Evolutionary conservation across 2,797 vertebrate genomes (phyloP).

Genomic region (Toxotes lorentzi): DNA sequence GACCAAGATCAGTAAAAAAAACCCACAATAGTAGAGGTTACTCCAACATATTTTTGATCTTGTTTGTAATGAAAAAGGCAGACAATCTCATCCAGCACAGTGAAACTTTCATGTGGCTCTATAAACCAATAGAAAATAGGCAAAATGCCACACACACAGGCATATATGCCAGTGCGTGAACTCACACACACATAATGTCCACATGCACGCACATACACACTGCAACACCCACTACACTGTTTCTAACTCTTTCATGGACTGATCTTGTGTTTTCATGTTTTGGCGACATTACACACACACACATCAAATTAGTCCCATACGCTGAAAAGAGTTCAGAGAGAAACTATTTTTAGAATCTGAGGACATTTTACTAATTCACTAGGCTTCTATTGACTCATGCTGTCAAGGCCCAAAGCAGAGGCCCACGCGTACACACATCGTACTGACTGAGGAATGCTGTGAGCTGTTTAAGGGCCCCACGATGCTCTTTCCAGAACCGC

Average conservation of each 20-base stretch:
- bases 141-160: constrained; percentile 48
- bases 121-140: constrained; percentile 70
- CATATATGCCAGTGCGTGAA: not conserved
- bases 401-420: constrained; percentile 27
- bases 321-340: constrained; percentile 52
- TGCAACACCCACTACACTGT: constrained; percentile 25
- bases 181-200: not conserved
- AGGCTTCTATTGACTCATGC: constrained; percentile 39
- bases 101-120: constrained; percentile 80
- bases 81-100: constrained; percentile 58
- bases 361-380: constrained; percentile 55
- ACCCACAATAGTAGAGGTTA: constrained; percentile 17
- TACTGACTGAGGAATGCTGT: constrained; percentile 55
- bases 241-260: constrained; percentile 58
- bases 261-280: constrained; percentile 71
- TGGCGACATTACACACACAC: constrained; percentile 46
- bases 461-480: constrained; percentile 52
- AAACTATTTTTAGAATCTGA: constrained; percentile 75
- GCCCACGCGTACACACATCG: constrained; percentile 28
- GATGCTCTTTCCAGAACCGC: constrained; percentile 61
- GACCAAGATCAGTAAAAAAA: constrained; percentile 19
- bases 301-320: constrained; percentile 75
- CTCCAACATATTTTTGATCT: constrained; percentile 47
- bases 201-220: constrained; percentile 13
- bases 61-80: constrained; percentile 75